These are phyloP conservation scores for Archilochus colubris DNA, from an alignment of 2,113 vertebrate species.

Conservation along the genomic window DNA sequence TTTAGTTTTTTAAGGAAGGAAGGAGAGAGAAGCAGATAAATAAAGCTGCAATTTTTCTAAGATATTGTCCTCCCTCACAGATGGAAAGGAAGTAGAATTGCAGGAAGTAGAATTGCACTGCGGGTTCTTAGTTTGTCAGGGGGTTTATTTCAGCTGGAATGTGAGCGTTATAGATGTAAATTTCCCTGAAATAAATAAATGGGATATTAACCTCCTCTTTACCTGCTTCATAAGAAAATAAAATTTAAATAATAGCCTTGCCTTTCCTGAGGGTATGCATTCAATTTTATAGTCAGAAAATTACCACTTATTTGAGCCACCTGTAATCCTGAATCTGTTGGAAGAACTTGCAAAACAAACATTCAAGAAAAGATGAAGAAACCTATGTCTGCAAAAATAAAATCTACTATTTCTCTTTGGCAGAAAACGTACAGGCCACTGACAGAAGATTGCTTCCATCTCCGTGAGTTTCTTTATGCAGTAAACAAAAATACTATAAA, in stretches of 20 bases:
- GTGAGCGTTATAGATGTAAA: not conserved
- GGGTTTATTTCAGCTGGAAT: not conserved
- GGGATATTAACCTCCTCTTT: not conserved
- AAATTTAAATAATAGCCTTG: conserved; percentile 2
- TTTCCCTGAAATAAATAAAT: conserved; percentile 6
- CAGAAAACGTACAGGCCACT: not conserved
- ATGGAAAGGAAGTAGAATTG: conserved; percentile 4
- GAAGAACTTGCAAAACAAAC: conserved; percentile 27
- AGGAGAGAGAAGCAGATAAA: not conserved
- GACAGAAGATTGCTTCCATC: not conserved
- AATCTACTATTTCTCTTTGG: conserved; percentile 30
- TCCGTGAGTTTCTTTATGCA: not conserved
- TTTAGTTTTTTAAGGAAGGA: not conserved
- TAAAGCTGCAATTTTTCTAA: not conserved
- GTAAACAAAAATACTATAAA: not conserved
- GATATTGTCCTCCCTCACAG: not conserved
- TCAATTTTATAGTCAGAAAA: not conserved
- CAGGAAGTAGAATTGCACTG: not conserved
- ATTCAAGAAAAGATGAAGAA: not conserved
- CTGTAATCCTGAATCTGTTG: not conserved
- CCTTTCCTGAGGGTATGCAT: conserved; percentile 35
- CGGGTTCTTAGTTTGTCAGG: not conserved
- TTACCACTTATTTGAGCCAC: conserved; percentile 4
- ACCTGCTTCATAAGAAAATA: not conserved
- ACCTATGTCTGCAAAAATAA: not conserved